Evolutionary conservation across 2,888 invertebrate species (phyloP).

Genomic region (Halictus ligatus): DNA sequence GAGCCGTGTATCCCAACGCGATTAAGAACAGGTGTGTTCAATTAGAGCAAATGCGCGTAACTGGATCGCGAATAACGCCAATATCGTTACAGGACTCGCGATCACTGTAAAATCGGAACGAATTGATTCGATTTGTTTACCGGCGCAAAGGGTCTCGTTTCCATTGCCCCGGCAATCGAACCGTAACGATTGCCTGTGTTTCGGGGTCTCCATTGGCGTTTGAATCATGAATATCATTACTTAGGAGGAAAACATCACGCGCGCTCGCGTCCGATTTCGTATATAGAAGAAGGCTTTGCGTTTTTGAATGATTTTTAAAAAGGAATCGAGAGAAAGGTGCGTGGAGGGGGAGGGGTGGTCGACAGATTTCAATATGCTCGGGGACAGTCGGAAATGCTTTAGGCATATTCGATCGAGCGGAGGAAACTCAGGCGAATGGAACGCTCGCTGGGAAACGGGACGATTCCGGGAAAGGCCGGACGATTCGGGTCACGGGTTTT

Average conservation of each 20-base stretch:
- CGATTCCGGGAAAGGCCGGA: conserved; percentile 61
- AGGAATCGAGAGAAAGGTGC: background rate
- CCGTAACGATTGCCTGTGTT: conserved; percentile 6
- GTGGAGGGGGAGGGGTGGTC: background rate
- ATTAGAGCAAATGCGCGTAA: conserved; percentile 39
- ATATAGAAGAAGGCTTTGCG: background rate
- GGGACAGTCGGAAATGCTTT: conserved; percentile 34
- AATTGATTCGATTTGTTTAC: conserved; percentile 33
- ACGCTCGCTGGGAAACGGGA: conserved; percentile 62
- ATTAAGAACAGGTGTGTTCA: conserved; percentile 49
- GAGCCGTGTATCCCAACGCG: conserved; percentile 23
- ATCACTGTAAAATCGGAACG: conserved; percentile 41
- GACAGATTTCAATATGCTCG: conserved; percentile 36
- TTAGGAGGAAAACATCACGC: background rate
- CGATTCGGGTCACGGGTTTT: conserved; percentile 69
- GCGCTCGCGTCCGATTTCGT: background rate
- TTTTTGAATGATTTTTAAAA: conserved; percentile 1
- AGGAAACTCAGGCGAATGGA: conserved; percentile 50
- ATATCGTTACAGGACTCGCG: conserved; percentile 30
- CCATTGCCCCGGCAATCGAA: background rate
- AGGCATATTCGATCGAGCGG: conserved; percentile 49
- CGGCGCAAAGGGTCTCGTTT: background rate
- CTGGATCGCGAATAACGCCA: conserved; percentile 38
- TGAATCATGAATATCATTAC: background rate
- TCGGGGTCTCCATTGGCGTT: background rate